These are phyloP conservation scores for Bugula neritina DNA, from an alignment of 2,888 invertebrate genomes.

Conservation along the genomic window DNA sequence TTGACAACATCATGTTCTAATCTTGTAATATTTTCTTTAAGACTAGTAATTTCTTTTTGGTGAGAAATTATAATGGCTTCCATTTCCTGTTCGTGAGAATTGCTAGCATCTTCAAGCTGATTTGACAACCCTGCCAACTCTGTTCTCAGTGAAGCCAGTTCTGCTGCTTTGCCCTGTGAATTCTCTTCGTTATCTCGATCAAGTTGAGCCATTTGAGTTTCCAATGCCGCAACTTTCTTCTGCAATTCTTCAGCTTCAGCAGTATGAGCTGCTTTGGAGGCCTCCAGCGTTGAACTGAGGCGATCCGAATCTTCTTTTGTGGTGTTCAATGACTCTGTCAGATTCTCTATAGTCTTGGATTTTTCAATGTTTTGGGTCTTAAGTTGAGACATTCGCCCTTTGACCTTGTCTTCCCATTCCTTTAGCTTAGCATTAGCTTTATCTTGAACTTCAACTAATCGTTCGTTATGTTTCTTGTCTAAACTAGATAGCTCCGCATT, in stretches of 20 bases:
- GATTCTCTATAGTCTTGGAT: slow-evolving; percentile 8
- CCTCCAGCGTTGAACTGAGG: not conserved
- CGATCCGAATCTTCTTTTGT: not conserved
- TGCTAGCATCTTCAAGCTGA: not conserved
- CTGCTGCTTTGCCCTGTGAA: not conserved
- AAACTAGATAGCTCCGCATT: not conserved
- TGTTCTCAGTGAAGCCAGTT: not conserved
- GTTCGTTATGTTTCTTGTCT: slow-evolving; percentile 11
- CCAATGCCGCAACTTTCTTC: not conserved
- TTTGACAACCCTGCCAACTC: not conserved
- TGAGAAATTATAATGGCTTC: not conserved
- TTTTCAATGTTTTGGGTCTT: slow-evolving; percentile 23
- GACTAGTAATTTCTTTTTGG: not conserved
- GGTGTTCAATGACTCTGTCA: not conserved
- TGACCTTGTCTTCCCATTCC: slow-evolving; percentile 25
- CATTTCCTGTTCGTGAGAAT: not conserved
- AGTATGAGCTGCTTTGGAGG: not conserved
- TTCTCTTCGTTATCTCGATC: not conserved
- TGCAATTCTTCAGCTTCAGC: not conserved
- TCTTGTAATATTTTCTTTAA: not conserved
- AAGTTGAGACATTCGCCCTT: slow-evolving; percentile 13
- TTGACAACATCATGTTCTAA: not conserved
- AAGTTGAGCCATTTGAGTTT: not conserved
- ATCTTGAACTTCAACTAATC: not conserved
- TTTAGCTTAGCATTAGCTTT: not conserved